phyloP scores from a whole-genome alignment of 37 sponge, comb jelly and placozoan genomes.

The Ephydatia muelleri region DNA sequence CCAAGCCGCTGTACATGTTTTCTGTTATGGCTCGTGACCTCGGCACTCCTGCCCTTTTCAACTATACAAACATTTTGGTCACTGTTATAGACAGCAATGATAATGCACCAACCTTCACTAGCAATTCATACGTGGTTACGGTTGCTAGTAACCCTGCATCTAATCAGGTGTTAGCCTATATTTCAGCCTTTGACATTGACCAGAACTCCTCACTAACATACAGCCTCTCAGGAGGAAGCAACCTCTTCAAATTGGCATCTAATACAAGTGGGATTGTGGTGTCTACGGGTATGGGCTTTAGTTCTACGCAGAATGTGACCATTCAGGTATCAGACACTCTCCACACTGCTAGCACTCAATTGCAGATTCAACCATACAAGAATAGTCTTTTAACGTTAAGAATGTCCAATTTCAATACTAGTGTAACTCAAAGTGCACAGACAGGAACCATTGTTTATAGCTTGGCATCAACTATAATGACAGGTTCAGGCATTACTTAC shows the following conservation, averaged over 20 bases:
- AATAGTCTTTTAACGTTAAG: background rate
- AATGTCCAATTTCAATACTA: background rate
- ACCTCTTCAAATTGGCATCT: slow-evolving; percentile 24
- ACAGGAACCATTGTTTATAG: background rate
- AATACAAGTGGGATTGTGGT: background rate
- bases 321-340: background rate
- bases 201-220: slow-evolving; percentile 10
- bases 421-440: background rate
- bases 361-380: background rate
- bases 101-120: slow-evolving; percentile 53
- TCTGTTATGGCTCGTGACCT: slow-evolving; percentile 51
- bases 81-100: slow-evolving; percentile 71
- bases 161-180: background rate
- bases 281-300: background rate
- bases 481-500: background rate
- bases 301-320: background rate
- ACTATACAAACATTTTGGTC: slow-evolving; percentile 61
- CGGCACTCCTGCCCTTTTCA: slow-evolving; percentile 29
- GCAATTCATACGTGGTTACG: slow-evolving; percentile 10
- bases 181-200: slow-evolving; percentile 52
- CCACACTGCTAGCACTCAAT: background rate
- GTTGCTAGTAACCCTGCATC: too few species aligned
- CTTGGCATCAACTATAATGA: background rate
- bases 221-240: background rate
- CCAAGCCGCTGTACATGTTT: slow-evolving; percentile 8